Conservation (phyloP, 2,113 vertebrate genomes). For the Physeter macrocephalus region DNA sequence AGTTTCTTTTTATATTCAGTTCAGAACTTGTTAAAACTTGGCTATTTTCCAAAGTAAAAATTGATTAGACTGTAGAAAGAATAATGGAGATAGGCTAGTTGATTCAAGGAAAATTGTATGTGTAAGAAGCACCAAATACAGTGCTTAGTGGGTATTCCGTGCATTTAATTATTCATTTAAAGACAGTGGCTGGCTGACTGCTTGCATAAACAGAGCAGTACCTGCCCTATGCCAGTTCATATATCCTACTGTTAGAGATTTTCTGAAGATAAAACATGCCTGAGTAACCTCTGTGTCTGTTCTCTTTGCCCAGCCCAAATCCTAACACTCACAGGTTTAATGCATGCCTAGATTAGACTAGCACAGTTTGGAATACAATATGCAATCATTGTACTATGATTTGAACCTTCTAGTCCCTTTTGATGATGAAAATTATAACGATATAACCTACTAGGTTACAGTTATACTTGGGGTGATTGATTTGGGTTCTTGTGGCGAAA, state of each 20-base stretch:
- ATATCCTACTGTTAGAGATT: neutral
- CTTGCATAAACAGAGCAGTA: neutral
- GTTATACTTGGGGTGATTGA: neutral
- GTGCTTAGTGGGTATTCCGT: neutral
- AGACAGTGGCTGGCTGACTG: neutral
- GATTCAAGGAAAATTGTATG: conserved; percentile 21
- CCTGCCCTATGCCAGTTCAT: neutral
- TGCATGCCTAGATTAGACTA: neutral
- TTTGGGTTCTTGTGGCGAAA: neutral
- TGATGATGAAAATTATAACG: neutral
- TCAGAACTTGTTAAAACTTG: conserved; percentile 35
- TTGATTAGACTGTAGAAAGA: conserved; percentile 32
- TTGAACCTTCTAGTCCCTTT: neutral
- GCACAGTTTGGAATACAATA: neutral
- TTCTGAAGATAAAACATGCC: neutral
- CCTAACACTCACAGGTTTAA: neutral
- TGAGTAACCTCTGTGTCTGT: neutral
- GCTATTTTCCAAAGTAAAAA: conserved; percentile 36
- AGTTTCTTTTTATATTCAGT: conserved; percentile 1
- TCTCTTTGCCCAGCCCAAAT: neutral
- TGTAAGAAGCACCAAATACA: neutral
- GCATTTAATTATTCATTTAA: neutral
- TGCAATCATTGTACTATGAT: neutral
- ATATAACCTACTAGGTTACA: neutral
- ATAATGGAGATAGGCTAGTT: neutral